Conservation (phyloP, 2,797 vertebrate genomes). For the Poeciliopsis paucimaculata region DNA sequence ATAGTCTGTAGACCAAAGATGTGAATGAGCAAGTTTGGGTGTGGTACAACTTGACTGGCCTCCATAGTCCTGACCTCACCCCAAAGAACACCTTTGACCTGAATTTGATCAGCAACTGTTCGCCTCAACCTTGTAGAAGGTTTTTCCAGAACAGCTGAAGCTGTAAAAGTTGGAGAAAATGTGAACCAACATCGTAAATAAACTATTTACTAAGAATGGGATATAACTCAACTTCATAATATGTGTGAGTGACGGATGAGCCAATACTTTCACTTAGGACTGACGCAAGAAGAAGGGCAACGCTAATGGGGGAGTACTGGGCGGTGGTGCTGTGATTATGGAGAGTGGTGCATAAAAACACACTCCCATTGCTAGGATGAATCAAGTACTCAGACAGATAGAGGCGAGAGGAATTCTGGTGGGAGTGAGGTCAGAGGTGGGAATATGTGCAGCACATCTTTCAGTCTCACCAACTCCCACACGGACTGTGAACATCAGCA, state of each 20-base stretch:
- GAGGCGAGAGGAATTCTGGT: slow-evolving; percentile 53
- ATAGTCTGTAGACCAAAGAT: neutral
- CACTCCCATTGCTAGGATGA: slow-evolving; percentile 30
- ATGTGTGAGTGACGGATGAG: neutral
- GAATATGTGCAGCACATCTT: slow-evolving; percentile 30
- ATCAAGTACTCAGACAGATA: slow-evolving; percentile 38
- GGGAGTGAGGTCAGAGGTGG: slow-evolving; percentile 41
- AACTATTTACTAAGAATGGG: neutral
- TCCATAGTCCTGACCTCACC: neutral
- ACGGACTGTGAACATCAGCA: slow-evolving; percentile 8
- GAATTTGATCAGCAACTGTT: neutral
- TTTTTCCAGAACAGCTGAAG: neutral
- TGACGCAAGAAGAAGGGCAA: neutral
- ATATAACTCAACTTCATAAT: neutral
- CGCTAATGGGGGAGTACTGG: neutral
- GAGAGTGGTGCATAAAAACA: neutral
- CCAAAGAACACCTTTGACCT: neutral
- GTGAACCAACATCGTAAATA: neutral
- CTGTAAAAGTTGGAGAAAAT: neutral
- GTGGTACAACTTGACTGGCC: neutral
- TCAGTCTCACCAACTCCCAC: slow-evolving; percentile 45
- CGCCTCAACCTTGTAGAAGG: neutral
- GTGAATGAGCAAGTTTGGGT: neutral
- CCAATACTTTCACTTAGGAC: neutral
- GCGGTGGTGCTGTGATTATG: slow-evolving; percentile 8